Evolutionary conservation across 2,797 vertebrate genomes (phyloP).

Genomic region (Anabacerthia variegaticeps): DNA sequence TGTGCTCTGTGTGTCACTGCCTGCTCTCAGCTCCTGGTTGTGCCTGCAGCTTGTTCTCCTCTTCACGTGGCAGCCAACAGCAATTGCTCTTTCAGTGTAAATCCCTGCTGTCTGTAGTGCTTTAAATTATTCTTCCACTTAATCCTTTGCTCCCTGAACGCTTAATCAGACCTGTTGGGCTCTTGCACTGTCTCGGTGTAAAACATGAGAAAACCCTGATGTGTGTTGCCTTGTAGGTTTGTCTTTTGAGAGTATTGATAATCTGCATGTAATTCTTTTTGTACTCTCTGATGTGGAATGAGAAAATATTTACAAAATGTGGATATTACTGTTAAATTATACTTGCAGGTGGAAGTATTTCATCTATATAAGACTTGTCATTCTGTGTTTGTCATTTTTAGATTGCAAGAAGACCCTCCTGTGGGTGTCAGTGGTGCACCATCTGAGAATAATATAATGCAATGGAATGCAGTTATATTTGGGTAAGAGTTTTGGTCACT

Average conservation of each 20-base stretch:
- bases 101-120: neutral
- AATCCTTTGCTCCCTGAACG: neutral
- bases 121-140: neutral
- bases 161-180: neutral
- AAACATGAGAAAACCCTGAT: neutral
- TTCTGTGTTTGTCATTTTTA: constrained; percentile 68
- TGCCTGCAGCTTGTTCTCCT: neutral
- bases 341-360: neutral
- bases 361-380: neutral
- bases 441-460: constrained; percentile 99
- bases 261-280: neutral
- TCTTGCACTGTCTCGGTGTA: neutral
- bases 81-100: neutral
- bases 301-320: neutral
- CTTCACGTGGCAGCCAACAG: neutral
- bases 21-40: neutral
- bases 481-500: constrained; percentile 83
- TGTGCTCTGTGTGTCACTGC: neutral
- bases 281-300: neutral
- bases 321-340: neutral
- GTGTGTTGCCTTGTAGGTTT: fast-evolving
- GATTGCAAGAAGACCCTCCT: constrained; percentile 98
- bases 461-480: constrained; percentile 99
- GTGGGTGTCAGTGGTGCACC: constrained; percentile 97
- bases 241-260: neutral